Evolutionary conservation across 2,113 vertebrate genomes (phyloP).

Genomic region (Seriola aureovittata): DNA sequence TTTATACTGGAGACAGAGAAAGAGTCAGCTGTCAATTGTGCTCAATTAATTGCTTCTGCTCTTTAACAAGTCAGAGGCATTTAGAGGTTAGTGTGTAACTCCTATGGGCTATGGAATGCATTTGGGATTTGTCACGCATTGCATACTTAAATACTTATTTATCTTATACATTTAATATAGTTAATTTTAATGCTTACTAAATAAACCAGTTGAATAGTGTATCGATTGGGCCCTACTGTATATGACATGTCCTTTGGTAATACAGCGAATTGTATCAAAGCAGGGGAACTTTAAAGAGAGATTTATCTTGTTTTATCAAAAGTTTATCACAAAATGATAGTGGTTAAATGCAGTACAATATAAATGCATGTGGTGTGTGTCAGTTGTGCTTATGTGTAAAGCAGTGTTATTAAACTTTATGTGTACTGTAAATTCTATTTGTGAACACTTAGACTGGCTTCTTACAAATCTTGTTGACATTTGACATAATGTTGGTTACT

Average conservation of each 20-base stretch:
- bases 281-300: no score
- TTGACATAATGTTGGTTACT: conserved; percentile 59
- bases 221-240: background rate
- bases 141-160: background rate
- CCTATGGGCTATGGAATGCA: background rate
- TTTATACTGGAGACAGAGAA: background rate
- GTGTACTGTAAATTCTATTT: conserved; percentile 56
- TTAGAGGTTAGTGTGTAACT: conserved; percentile 22
- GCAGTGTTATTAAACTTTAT: conserved; percentile 20
- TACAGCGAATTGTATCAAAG: background rate
- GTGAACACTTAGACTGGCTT: conserved; percentile 7
- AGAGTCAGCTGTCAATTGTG: background rate
- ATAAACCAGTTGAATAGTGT: background rate
- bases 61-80: background rate
- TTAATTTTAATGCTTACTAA: background rate
- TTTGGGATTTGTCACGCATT: conserved; percentile 13
- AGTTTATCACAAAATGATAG: background rate
- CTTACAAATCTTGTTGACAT: conserved; percentile 47
- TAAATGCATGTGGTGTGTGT: background rate
- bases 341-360: background rate
- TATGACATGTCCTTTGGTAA: background rate
- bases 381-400: conserved; percentile 7
- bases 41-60: background rate
- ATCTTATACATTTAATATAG: background rate
- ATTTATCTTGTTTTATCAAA: background rate